Conservation (phyloP, 2,888 invertebrate species). For the Drosophila atroscutellata region DNA sequence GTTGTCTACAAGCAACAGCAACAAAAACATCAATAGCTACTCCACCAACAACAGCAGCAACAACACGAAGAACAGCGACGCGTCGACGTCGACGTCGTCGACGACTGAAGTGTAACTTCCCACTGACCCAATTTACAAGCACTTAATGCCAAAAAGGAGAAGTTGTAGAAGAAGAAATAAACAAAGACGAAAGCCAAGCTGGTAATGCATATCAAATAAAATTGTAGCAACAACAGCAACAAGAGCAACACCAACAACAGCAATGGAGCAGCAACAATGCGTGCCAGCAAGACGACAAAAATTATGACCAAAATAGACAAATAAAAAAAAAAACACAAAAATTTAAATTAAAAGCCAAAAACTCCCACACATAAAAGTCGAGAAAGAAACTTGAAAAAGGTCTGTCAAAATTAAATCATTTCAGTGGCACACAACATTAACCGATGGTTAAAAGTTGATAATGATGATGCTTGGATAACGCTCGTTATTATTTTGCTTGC, state of each 20-base stretch:
- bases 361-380: conserved; percentile 80
- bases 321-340: conserved; percentile 54
- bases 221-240: conserved; percentile 62
- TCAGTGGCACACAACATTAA: conserved; percentile 82
- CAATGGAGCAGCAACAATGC: conserved; percentile 67
- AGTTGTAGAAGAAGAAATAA: conserved; percentile 82
- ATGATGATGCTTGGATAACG: conserved; percentile 81
- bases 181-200: conserved; percentile 78
- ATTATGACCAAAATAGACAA: conserved; percentile 81
- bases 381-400: conserved; percentile 79
- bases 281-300: conserved; percentile 78
- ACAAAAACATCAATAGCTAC: conserved; percentile 32
- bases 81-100: conserved; percentile 19
- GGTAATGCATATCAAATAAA: conserved; percentile 82
- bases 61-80: conserved; percentile 13
- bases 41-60: conserved; percentile 24
- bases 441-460: conserved; percentile 82
- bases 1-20: conserved; percentile 36
- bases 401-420: conserved; percentile 82
- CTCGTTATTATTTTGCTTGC: conserved; percentile 72
- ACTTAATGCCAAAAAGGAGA: conserved; percentile 81
- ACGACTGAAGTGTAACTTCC: conserved; percentile 82
- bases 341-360: conserved; percentile 81
- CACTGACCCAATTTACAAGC: conserved; percentile 82
- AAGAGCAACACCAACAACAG: conserved; percentile 45